These are phyloP conservation scores for Cerceris ruficornis DNA, from an alignment of 2,888 invertebrate genomes.

Conservation along the genomic window DNA sequence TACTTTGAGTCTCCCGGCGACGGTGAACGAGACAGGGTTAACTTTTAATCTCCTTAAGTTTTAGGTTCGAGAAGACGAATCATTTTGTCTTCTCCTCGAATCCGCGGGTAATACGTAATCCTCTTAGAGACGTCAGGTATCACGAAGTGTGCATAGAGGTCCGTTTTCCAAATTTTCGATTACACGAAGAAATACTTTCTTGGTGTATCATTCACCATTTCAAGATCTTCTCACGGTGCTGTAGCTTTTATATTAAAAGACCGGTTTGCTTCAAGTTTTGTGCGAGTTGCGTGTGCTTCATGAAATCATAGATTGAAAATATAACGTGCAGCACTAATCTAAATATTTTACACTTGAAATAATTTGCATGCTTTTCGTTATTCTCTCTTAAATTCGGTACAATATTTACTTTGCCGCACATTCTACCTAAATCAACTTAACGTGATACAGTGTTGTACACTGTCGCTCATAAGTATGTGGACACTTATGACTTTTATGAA, in stretches of 20 bases:
- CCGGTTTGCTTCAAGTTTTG: not conserved
- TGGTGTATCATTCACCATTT: not conserved
- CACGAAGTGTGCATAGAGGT: slow-evolving; percentile 41
- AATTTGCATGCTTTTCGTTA: no score
- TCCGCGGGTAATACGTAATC: slow-evolving; percentile 73
- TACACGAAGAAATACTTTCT: slow-evolving; percentile 7
- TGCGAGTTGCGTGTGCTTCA: no score
- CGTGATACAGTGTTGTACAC: no score
- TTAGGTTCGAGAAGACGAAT: slow-evolving; percentile 67
- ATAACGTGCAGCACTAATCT: no score
- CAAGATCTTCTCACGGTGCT: not conserved
- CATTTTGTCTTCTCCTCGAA: slow-evolving; percentile 74
- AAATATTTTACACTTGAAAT: no score
- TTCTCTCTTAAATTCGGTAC: no score
- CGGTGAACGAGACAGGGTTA: slow-evolving; percentile 68
- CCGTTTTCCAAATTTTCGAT: slow-evolving; percentile 36
- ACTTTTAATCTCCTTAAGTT: slow-evolving; percentile 78
- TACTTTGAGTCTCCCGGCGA: slow-evolving; percentile 71
- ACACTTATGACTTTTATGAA: no score
- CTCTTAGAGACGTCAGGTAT: slow-evolving; percentile 73
- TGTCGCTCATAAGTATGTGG: no score
- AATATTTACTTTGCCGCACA: no score
- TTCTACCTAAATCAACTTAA: no score
- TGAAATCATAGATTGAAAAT: no score
- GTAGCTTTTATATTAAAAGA: not conserved